Evolutionary conservation across 2,113 vertebrate species (phyloP), one percentile per base, ranked within the genome.

Genomic region (Marmota monax): DNA sequence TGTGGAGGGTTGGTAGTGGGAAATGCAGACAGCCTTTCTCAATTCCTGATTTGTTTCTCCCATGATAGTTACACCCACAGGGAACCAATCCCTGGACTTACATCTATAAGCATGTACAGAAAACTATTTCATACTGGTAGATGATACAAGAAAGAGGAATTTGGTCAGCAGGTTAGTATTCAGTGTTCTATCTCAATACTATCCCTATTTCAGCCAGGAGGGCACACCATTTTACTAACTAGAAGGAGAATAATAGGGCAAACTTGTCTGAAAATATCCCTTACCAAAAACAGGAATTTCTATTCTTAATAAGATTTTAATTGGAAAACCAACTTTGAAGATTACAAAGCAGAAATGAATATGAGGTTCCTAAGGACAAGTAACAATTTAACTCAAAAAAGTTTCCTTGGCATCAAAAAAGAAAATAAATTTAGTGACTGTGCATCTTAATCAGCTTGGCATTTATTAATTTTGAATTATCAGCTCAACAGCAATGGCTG

Each of bases 41-140:
- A 87, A 23, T 65, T 80, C 23, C 67, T 67, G 32, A 80, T 67
- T 45, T 82, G 9, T 87, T 51, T 76, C 69, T 67, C n/a, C 29
- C 16, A 58, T 97, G 65, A 51, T 87, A 98, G 98, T 37, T 98
- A 98, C 70, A 98, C 98, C 1, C 98, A 98, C 82, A 97, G 98
- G 51, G 98, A 98, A 74, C 97, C 98, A 78, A 98, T 98, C 90
- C 96, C 96, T 7, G 98, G 98, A 80, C 83, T 88, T 0, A 94
- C 94, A 56, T 98, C 3, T 77, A 92, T 98, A 72, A 97, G 82
- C 34, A 78, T 98, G 42, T 98, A 98, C 90, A 94, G 98, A 22
- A 97, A 73, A 0, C 6, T 98, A 11, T 5, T 45, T 61, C 9
- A 7, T 32, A 3, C 16, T 34, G 2, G 0, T 0, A 2, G 16